phyloP scores from a whole-genome alignment of 2,888 invertebrate species.

The Anaspis maculata region DNA sequence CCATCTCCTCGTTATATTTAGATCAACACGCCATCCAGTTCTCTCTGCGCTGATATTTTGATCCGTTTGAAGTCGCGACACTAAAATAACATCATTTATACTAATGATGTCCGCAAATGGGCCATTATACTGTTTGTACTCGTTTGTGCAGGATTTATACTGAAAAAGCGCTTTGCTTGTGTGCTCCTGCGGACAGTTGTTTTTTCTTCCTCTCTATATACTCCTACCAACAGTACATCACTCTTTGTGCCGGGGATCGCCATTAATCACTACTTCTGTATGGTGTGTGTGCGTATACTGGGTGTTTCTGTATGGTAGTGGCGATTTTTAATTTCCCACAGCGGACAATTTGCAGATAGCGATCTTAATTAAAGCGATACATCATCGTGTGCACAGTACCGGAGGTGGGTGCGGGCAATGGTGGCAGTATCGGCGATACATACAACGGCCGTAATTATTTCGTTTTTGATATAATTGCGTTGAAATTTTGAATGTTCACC shows the following conservation, averaged over 20 bases:
- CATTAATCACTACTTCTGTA: slow-evolving; percentile 7
- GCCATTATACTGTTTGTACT: slow-evolving; percentile 30
- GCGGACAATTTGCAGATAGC: slow-evolving; percentile 7
- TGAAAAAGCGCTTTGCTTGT: too few species aligned
- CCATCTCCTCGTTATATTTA: slow-evolving; percentile 14
- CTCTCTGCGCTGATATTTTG: slow-evolving; percentile 10
- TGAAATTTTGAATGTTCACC: too few species aligned
- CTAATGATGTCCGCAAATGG: slow-evolving; percentile 34
- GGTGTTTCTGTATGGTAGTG: slow-evolving; percentile 3
- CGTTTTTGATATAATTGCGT: too few species aligned
- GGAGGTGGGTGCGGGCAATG: too few species aligned
- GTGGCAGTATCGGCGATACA: too few species aligned
- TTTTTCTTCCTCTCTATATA: slow-evolving; percentile 12
- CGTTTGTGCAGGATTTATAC: slow-evolving; percentile 20
- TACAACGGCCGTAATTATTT: too few species aligned
- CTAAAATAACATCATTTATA: slow-evolving; percentile 28
- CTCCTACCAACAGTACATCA: slow-evolving; percentile 11
- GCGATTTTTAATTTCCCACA: slow-evolving; percentile 3
- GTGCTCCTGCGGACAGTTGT: background rate
- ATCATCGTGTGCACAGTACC: too few species aligned
- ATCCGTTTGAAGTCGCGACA: slow-evolving; percentile 22
- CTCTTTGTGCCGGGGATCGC: slow-evolving; percentile 1
- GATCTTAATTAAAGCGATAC: slow-evolving; percentile 12
- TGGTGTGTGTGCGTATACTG: slow-evolving; percentile 1
- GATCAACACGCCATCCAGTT: too few species aligned